phyloP scores from a whole-genome alignment of 2,113 vertebrate genomes.

The Gadus chalcogrammus region DNA sequence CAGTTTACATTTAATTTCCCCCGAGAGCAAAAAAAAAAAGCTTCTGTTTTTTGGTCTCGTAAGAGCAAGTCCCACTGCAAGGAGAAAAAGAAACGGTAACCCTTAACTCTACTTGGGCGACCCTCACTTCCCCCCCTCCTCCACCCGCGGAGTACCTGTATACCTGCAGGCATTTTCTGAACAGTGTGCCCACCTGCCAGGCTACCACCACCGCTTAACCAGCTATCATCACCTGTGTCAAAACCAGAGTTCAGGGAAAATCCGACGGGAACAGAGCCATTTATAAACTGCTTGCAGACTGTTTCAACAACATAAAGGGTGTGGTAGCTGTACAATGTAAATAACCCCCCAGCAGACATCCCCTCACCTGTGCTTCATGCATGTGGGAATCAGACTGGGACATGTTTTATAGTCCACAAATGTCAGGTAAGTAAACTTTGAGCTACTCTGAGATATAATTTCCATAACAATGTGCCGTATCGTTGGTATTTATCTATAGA shows the following conservation, averaged over 20 bases:
- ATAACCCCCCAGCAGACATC: conserved; percentile 66
- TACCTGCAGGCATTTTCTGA: conserved; percentile 68
- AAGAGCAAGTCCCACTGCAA: conserved; percentile 49
- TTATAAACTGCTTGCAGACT: conserved; percentile 81
- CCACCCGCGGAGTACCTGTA: conserved; percentile 58
- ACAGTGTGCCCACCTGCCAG: conserved; percentile 70
- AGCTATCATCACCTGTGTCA: conserved; percentile 79
- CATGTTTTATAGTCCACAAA: conserved; percentile 78
- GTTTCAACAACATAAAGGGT: conserved; percentile 71
- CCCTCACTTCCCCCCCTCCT: conserved; percentile 38
- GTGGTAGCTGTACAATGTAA: conserved; percentile 78
- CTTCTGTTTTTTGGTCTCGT: conserved; percentile 25
- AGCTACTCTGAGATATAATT: conserved; percentile 71
- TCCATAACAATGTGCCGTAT: conserved; percentile 76
- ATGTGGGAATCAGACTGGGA: conserved; percentile 76
- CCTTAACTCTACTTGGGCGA: conserved; percentile 38
- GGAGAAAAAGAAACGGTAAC: conserved; percentile 35
- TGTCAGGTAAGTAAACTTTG: conserved; percentile 78
- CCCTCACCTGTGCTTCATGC: conserved; percentile 77
- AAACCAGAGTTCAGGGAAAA: conserved; percentile 82
- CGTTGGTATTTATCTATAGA: conserved; percentile 69
- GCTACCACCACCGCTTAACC: conserved; percentile 70
- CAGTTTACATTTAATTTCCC: not conserved
- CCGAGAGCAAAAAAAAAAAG: not conserved
- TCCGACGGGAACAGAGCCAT: conserved; percentile 83